Base-by-base conservation (phyloP, 2,888 invertebrate genomes). In the Timandra comae region DNA sequence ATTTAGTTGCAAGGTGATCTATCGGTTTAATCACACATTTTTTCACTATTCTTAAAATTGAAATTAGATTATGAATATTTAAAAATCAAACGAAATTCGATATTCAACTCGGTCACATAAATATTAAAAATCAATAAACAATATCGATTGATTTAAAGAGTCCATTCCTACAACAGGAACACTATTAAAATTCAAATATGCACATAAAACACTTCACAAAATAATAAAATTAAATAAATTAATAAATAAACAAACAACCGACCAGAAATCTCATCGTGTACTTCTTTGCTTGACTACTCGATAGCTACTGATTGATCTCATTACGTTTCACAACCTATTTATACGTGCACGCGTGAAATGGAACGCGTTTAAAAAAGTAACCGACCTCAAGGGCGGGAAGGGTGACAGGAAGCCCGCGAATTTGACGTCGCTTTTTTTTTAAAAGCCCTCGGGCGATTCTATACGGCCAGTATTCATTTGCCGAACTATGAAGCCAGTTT, bases 221-320 rank as follows among this genome's bases (percentile, higher is more conserved):
- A 16, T 16, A 16, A 16, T 16, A 16, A 16, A 16, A 16, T 1
- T 16, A 16, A 16, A 16, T 6, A 6, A 16, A 16, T n/a, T n/a
- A n/a, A 16, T 16, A 16, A 5, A 16, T 16, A n/a, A n/a, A n/a
- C 16, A 6, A 16, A 6, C 4, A 30, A 49, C 85, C 73, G 56
- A 84, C 80, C 80, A 84, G 80, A 71, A 84, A 67, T 84, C 82
- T 81, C 82, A 84, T 84, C 75, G 59, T 81, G 82, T 78, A 84
- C 81, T 85, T 85, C 85, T 75, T 52, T n/a, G n/a, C n/a, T 30
- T 74, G 85, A 85, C 85, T 84, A 80, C 82, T 56, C 76, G 78
- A 71, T 68, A 71, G 81, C 84, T 84, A 84, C 84, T 85, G 85
- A 81, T 62, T 80, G 75, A 61, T 75, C 66, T 72, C 66, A 65